phyloP scores from a whole-genome alignment of 2,113 vertebrate genomes.

The Sialia sialis region DNA sequence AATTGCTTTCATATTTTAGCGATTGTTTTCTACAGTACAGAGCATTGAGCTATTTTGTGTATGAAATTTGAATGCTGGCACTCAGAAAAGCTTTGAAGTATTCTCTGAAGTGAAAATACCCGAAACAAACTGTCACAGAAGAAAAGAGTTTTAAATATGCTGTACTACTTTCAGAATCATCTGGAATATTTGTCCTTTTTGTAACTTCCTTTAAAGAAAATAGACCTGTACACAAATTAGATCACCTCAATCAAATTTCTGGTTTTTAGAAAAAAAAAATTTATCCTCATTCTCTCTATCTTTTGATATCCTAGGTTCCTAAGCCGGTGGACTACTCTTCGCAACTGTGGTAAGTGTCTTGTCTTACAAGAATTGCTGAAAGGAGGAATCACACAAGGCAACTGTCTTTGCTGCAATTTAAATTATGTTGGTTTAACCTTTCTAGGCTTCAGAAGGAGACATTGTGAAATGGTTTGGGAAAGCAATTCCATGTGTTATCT shows the following conservation, averaged over 20 bases:
- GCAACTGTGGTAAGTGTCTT: conserved; percentile 85
- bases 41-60: not conserved
- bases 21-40: not conserved
- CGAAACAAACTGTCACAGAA: not conserved
- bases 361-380: not conserved
- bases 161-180: not conserved
- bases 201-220: not conserved
- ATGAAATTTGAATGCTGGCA: not conserved
- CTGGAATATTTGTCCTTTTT: not conserved
- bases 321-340: conserved; percentile 94
- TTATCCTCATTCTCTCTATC: conserved; percentile 38
- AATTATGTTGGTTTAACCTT: not conserved
- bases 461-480: not conserved
- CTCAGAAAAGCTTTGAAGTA: not conserved
- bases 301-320: conserved; percentile 80
- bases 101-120: not conserved
- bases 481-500: not conserved
- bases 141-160: not conserved
- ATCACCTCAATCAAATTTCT: not conserved
- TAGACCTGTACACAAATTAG: not conserved
- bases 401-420: not conserved
- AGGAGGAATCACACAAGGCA: not conserved
- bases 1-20: not conserved
- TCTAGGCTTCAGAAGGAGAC: not conserved
- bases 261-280: not conserved